Evolutionary conservation across 2,888 invertebrate species (phyloP).

Genomic region (Archips xylosteana): DNA sequence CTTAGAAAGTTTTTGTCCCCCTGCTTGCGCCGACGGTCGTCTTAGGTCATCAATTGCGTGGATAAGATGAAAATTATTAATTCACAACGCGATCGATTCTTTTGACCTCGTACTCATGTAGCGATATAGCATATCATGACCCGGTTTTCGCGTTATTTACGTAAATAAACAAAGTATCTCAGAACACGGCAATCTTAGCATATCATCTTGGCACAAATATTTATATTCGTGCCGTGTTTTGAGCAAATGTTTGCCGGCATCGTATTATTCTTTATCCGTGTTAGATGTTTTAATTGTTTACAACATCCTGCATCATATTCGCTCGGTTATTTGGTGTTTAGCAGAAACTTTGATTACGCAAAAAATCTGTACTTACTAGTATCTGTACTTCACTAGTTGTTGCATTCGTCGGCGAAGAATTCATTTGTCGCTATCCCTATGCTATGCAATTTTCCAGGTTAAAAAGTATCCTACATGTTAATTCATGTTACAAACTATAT

Average conservation of each 20-base stretch:
- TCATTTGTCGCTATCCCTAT: too few relatives aligned
- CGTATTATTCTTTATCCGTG: slow-evolving; percentile 18
- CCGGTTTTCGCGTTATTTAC: background rate
- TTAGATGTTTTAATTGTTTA: slow-evolving; percentile 11
- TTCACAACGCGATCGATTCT: background rate
- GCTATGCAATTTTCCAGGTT: too few relatives aligned
- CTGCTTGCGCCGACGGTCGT: too few relatives aligned
- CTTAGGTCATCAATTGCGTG: too few relatives aligned
- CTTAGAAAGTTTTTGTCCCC: too few relatives aligned
- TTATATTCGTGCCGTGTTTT: slow-evolving; percentile 25
- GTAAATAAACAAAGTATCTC: slow-evolving; percentile 23
- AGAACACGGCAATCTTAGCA: slow-evolving; percentile 32
- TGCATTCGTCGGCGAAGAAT: too few relatives aligned
- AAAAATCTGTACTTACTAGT: background rate
- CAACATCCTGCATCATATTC: slow-evolving; percentile 4
- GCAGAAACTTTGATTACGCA: background rate
- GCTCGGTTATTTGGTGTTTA: background rate
- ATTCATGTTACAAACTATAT: too few relatives aligned
- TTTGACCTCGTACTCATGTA: background rate
- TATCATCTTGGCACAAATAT: slow-evolving; percentile 28
- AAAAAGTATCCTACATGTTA: too few relatives aligned
- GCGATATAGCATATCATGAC: background rate
- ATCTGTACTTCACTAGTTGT: too few relatives aligned
- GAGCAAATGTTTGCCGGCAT: slow-evolving; percentile 17
- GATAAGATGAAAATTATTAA: too few relatives aligned